Evolutionary conservation across 2,797 vertebrate genomes (phyloP).

Genomic region (Onychomys arenicola): DNA sequence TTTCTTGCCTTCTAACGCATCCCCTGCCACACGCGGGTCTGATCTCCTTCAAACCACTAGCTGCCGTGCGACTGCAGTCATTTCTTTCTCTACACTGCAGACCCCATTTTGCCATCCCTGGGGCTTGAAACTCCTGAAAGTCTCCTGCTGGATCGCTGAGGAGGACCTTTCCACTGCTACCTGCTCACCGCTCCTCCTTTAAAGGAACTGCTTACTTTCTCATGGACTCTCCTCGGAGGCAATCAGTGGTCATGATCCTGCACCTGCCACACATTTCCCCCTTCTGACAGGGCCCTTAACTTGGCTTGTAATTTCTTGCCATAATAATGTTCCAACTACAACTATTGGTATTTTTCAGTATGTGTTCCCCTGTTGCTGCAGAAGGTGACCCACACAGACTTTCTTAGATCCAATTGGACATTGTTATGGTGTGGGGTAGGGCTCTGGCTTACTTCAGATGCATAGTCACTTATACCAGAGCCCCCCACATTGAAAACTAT

Average conservation of each 20-base stretch:
- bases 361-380: not conserved
- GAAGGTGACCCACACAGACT: slow-evolving; percentile 8
- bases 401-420: not conserved
- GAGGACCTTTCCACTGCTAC: not conserved
- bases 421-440: not conserved
- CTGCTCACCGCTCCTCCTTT: not conserved
- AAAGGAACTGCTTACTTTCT: not conserved
- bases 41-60: not conserved
- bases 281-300: not conserved
- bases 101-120: not conserved
- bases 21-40: not conserved
- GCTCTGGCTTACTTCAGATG: not conserved
- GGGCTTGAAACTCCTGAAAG: not conserved
- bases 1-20: not conserved
- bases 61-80: not conserved
- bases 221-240: not conserved
- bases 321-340: not conserved
- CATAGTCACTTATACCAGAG: not conserved
- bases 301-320: not conserved
- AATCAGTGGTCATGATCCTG: not conserved
- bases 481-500: not conserved
- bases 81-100: slow-evolving; percentile 44
- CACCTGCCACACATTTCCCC: not conserved
- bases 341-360: not conserved
- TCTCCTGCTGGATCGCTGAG: not conserved